Evolutionary conservation across 2,113 vertebrate species (phyloP).

Genomic region (Pterocles burchelli): DNA sequence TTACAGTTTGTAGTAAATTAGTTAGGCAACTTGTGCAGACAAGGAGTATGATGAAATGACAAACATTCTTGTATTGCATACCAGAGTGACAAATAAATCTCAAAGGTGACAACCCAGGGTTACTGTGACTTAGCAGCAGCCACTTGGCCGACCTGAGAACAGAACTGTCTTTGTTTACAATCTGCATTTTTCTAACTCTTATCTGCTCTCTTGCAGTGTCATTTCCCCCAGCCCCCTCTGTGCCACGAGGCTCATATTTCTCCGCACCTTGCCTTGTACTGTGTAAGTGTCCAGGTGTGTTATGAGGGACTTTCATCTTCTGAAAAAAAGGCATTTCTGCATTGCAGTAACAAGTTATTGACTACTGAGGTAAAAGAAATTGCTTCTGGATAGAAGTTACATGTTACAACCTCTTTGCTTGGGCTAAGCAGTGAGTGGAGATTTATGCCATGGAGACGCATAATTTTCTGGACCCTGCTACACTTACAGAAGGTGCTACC

Average conservation of each 20-base stretch:
- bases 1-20: background rate
- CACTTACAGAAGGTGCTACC: background rate
- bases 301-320: background rate
- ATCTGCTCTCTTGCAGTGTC: slow-evolving; percentile 12
- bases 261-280: background rate
- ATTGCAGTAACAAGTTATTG: background rate
- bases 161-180: slow-evolving; percentile 49
- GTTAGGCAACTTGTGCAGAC: background rate
- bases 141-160: slow-evolving; percentile 16
- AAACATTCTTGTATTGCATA: background rate
- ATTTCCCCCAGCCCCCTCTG: background rate
- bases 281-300: background rate
- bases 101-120: slow-evolving; percentile 28
- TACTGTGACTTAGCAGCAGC: background rate
- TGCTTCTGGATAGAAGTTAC: background rate
- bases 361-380: background rate
- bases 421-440: background rate
- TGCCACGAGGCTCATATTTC: background rate
- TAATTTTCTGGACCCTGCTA: background rate
- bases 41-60: background rate
- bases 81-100: slow-evolving; percentile 43
- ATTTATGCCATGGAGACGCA: background rate
- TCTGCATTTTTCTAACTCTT: slow-evolving; percentile 40
- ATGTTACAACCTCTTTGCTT: background rate
- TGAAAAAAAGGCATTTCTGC: background rate